These are phyloP conservation scores for Hipparchia sbordonii DNA, from an alignment of 2,888 invertebrate genomes.

Conservation along the genomic window DNA sequence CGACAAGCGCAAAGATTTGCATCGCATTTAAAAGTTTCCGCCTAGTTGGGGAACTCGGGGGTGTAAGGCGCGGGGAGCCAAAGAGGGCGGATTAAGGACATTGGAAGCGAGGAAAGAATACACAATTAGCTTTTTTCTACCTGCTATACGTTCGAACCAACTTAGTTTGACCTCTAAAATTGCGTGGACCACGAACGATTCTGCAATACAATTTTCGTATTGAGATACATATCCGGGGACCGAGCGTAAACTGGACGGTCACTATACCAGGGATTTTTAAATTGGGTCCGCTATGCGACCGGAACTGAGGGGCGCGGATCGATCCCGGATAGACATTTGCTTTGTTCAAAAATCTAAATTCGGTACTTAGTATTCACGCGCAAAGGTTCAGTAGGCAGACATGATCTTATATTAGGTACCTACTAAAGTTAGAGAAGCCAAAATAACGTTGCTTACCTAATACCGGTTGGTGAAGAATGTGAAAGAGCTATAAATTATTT, in stretches of 20 bases:
- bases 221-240: slow-evolving; percentile 48
- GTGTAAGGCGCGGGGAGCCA: slow-evolving; percentile 52
- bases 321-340: slow-evolving; percentile 70
- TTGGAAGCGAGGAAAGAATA: slow-evolving; percentile 81
- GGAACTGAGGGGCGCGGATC: slow-evolving; percentile 76
- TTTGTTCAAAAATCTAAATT: slow-evolving; percentile 78
- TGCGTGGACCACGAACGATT: slow-evolving; percentile 31
- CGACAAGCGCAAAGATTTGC: slow-evolving; percentile 42
- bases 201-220: slow-evolving; percentile 45
- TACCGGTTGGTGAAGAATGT: not conserved
- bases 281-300: slow-evolving; percentile 65
- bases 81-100: slow-evolving; percentile 78
- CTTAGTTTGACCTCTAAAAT: slow-evolving; percentile 44
- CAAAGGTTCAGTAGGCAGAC: slow-evolving; percentile 23
- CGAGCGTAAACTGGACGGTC: slow-evolving; percentile 60
- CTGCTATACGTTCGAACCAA: slow-evolving; percentile 73
- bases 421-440: not conserved
- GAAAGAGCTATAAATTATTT: not conserved
- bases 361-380: slow-evolving; percentile 76
- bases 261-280: slow-evolving; percentile 68
- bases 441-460: not conserved
- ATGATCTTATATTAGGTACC: slow-evolving; percentile 11
- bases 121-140: slow-evolving; percentile 81
- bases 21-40: slow-evolving; percentile 73
- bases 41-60: slow-evolving; percentile 69